Percentiles rank a stretch among this genome's conserved stretches.
phyloP scores from a whole-genome alignment of 2,113 vertebrate genomes.

The Scytalopus superciliaris region DNA sequence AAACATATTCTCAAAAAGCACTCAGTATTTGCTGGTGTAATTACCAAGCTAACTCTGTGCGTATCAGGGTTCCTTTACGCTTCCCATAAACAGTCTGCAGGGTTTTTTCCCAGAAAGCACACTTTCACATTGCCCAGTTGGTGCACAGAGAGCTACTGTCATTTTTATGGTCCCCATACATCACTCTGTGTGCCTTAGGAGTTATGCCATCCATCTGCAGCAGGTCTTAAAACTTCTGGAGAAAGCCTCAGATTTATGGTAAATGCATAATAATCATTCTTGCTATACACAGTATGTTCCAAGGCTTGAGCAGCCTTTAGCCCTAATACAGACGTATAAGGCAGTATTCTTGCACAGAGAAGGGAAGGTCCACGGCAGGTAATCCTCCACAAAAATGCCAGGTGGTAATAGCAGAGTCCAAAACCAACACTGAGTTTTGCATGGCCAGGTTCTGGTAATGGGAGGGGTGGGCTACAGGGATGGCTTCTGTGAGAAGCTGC shows the following conservation, averaged over 20 bases:
- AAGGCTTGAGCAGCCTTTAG: not conserved
- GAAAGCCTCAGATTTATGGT: not conserved
- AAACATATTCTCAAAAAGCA: not conserved
- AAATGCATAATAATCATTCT: not conserved
- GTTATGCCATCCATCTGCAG: not conserved
- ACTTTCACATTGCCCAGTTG: not conserved
- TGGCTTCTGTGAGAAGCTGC: not conserved
- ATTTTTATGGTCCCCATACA: not conserved
- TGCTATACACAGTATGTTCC: rapidly evolving
- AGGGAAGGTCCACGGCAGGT: not conserved
- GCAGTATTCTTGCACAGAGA: not conserved
- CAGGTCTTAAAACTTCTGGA: not conserved
- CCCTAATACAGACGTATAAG: not conserved
- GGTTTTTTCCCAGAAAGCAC: not conserved
- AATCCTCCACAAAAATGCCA: not conserved
- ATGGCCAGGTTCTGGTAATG: not conserved
- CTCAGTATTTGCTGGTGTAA: not conserved
- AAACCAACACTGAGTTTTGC: not conserved
- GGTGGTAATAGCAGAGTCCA: not conserved
- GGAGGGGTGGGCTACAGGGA: no score
- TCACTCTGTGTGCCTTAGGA: not conserved
- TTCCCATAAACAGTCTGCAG: not conserved
- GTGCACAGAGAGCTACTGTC: not conserved
- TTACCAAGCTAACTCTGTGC: not conserved
- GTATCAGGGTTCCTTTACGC: not conserved